Evolutionary conservation across 1,140 invertebrate genomes (phyloP).

Genomic region (Cephus cinctus): DNA sequence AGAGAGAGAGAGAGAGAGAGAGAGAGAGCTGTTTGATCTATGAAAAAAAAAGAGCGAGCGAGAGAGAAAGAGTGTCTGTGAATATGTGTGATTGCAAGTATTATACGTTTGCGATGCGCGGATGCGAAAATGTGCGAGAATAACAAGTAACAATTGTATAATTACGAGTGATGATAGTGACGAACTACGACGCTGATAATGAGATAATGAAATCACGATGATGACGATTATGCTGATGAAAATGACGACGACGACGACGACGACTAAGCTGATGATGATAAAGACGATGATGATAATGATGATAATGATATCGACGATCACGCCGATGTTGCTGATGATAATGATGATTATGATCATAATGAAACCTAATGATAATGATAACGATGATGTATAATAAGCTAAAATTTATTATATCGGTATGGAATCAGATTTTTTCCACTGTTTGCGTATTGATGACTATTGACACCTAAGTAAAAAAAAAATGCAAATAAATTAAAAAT

Average conservation of each 20-base stretch:
- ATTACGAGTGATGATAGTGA: slow-evolving; percentile 39
- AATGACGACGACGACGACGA: slow-evolving; percentile 26
- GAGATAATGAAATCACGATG: too few relatives aligned
- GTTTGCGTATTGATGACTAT: slow-evolving; percentile 48
- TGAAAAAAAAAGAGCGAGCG: too few relatives aligned
- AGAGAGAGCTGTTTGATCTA: too few relatives aligned
- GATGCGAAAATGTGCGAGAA: slow-evolving; percentile 24
- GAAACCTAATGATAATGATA: slow-evolving; percentile 37
- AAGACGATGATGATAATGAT: slow-evolving; percentile 31
- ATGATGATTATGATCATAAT: slow-evolving; percentile 39
- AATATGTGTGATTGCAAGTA: too few relatives aligned
- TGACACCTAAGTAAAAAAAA: slow-evolving; percentile 38
- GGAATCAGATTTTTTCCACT: slow-evolving; percentile 51
- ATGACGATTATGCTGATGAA: too few relatives aligned
- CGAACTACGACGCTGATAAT: too few relatives aligned
- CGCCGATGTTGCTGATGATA: too few relatives aligned
- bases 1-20: slow-evolving; percentile 22
- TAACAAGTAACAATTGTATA: slow-evolving; percentile 54
- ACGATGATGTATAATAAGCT: slow-evolving; percentile 51
- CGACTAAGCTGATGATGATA: slow-evolving; percentile 22
- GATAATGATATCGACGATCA: slow-evolving; percentile 40
- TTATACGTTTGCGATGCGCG: too few relatives aligned
- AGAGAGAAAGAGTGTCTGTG: slow-evolving; percentile 20
- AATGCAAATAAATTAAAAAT: slow-evolving; percentile 40
- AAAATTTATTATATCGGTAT: slow-evolving; percentile 53